Evolutionary conservation across 2,888 invertebrate genomes (phyloP), one percentile per base, ranked within the genome.

Genomic region (Entomobrya multifasciata): DNA sequence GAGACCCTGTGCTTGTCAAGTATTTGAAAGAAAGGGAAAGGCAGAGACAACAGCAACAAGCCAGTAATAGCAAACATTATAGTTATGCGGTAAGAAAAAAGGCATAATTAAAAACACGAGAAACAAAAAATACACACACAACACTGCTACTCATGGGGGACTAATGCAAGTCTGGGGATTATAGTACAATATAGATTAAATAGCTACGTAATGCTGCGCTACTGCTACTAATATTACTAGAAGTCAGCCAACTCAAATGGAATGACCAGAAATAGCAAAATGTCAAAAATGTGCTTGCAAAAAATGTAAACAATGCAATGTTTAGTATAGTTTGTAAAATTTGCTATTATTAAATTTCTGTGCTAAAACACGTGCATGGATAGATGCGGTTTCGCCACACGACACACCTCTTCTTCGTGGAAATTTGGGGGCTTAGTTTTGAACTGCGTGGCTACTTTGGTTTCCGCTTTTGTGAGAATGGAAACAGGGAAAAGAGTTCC

Each of bases 1-100:
- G 87, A 82, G 90, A 90, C 62, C 89, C 89, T 17, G 70, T 65
- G 15, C 87, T 90, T 41, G 87, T 81, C 6, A 90, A 89, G 67
- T 89, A 88, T 76, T 52, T 90, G 22, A 87, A 84, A 52, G 90
- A 90, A 36, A 88, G 86, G 62, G 82, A 88, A 52, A 80, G 41
- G 57, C 60, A 62, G 20, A 65, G 77, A 41, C 77, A 84, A 27
- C 79, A 74, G 15, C 85, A 84, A 25, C 77, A 85, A 20, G 44
- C 30, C 22, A 60, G 41, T 60, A 60, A 62, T 36, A 36, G 36
- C 83, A 86, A 79, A 10, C 79, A 62, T 72, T 79, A 78, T 57
- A 65, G 79, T 55, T 30, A 70, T 47, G 79, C 47, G 86, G 86
- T 86, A 86, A 86, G 86, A 62, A 67, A 62, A 11, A 30, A 30